A percentile compares a stretch with the other conserved stretches of the same genome.
Conservation (phyloP, 2,888 invertebrate genomes). For the Caradrina kadenii region DNA sequence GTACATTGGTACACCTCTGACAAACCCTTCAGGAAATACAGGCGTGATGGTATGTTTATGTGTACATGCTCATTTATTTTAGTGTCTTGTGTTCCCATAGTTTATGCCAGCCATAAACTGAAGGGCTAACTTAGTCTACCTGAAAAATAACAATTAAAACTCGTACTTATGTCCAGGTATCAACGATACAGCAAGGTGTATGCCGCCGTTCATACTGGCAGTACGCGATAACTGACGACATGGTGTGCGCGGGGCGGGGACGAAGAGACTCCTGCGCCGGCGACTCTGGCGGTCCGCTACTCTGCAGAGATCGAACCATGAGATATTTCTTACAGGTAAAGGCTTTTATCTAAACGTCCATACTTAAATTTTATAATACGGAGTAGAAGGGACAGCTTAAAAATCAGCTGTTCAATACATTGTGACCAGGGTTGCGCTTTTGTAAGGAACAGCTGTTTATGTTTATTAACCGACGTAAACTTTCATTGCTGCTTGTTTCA, state of each 20-base stretch:
- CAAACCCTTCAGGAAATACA: no score
- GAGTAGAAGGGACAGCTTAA: no score
- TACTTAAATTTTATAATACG: neutral
- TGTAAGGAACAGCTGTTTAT: no score
- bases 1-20: no score
- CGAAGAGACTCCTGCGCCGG: constrained; percentile 97
- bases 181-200: constrained; percentile 94
- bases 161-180: constrained; percentile 91
- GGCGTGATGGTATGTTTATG: no score
- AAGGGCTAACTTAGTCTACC: neutral
- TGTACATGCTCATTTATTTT: no score
- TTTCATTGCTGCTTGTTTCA: no score
- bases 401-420: no score
- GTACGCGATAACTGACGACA: constrained; percentile 96
- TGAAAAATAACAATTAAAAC: neutral
- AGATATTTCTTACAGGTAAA: constrained; percentile 90
- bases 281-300: constrained; percentile 92
- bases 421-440: no score
- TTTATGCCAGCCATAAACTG: no score
- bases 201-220: constrained; percentile 96
- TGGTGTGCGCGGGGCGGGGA: constrained; percentile 98
- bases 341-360: neutral
- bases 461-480: no score
- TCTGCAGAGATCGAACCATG: constrained; percentile 91
- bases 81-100: no score